Evolutionary conservation across 2,888 invertebrate genomes (phyloP).

Genomic region (Drosophila fulvimacula): DNA sequence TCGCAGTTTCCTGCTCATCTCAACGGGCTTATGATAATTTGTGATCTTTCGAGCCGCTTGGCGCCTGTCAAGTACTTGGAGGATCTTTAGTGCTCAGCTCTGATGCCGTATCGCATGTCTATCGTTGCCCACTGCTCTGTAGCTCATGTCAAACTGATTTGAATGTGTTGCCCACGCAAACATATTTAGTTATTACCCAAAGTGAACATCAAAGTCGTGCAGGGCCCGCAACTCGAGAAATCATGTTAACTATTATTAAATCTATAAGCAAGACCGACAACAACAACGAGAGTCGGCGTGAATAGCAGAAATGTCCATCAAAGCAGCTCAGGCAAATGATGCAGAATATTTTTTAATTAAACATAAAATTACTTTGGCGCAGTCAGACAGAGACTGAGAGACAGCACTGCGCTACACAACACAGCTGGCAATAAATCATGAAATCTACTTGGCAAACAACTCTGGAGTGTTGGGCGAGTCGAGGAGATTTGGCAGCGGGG

Average conservation of each 20-base stretch:
- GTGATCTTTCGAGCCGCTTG: constrained; percentile 37
- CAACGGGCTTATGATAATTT: constrained; percentile 50
- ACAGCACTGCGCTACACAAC: constrained; percentile 32
- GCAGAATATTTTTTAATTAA: constrained; percentile 79
- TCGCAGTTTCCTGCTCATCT: constrained; percentile 36
- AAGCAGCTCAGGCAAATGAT: constrained; percentile 63
- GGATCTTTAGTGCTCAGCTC: constrained; percentile 13
- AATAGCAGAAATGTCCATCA: constrained; percentile 78
- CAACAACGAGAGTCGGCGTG: constrained; percentile 47
- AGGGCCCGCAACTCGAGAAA: constrained; percentile 52
- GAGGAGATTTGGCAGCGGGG: background rate
- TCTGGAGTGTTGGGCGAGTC: constrained; percentile 17
- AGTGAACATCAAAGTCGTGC: constrained; percentile 76
- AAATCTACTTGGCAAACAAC: constrained; percentile 75
- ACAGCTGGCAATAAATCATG: constrained; percentile 71
- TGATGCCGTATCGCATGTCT: constrained; percentile 41
- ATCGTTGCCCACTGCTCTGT: constrained; percentile 33
- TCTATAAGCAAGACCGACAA: constrained; percentile 63
- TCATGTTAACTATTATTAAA: constrained; percentile 80
- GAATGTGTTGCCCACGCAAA: constrained; percentile 73
- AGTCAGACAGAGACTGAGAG: constrained; percentile 45
- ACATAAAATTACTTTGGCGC: constrained; percentile 78
- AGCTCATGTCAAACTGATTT: constrained; percentile 64
- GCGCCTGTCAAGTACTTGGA: constrained; percentile 45
- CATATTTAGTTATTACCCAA: constrained; percentile 52